A percentile compares a stretch with the other conserved stretches of the same genome.
phyloP scores from a whole-genome alignment of 2,797 vertebrate species.

The Ataeniobius toweri region DNA sequence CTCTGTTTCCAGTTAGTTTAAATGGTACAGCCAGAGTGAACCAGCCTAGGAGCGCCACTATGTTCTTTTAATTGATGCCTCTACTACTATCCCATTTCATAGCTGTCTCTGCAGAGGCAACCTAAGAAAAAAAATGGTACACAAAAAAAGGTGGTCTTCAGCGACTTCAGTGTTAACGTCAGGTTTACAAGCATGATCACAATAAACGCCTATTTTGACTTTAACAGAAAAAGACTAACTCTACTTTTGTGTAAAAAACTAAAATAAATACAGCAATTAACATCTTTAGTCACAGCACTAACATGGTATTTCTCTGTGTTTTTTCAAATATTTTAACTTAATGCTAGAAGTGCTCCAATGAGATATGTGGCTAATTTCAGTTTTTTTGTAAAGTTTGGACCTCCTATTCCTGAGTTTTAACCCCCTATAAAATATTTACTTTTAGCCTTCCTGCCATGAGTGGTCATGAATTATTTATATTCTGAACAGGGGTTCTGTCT shows the following conservation, averaged over 20 bases:
- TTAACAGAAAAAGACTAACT: constrained; percentile 27
- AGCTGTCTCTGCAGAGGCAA: constrained; percentile 39
- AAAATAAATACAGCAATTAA: neutral
- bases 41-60: constrained; percentile 45
- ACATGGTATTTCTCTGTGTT: neutral
- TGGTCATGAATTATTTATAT: neutral
- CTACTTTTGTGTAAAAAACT: constrained; percentile 3
- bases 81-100: constrained; percentile 68
- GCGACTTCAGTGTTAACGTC: constrained; percentile 42
- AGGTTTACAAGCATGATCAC: constrained; percentile 48
- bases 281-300: neutral
- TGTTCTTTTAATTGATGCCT: constrained; percentile 69
- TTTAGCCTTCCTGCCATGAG: neutral
- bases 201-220: constrained; percentile 45
- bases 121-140: constrained; percentile 67
- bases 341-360: neutral
- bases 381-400: neutral
- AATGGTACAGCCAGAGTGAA: constrained; percentile 62
- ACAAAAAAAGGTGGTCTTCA: constrained; percentile 58
- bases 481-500: too few species aligned
- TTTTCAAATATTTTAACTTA: too few species aligned
- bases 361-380: neutral
- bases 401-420: neutral
- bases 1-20: constrained; percentile 73
- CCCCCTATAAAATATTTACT: neutral